phyloP scores from a whole-genome alignment of 2,113 vertebrate species.

The Rallus limicola region DNA sequence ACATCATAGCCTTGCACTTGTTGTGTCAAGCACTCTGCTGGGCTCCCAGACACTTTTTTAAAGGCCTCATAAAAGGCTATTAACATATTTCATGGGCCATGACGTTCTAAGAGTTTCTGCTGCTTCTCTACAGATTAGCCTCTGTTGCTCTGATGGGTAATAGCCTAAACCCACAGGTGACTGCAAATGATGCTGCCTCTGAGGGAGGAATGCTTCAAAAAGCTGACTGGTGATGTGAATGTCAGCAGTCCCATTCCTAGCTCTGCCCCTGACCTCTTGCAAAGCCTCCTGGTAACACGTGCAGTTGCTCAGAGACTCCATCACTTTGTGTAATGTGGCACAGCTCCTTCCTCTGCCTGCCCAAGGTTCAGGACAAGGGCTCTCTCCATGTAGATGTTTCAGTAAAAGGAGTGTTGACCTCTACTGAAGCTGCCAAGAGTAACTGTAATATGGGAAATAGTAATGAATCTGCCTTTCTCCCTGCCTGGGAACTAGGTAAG shows the following conservation, averaged over 20 bases:
- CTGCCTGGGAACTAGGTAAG: constrained; percentile 47
- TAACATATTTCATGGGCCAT: background rate
- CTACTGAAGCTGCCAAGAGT: background rate
- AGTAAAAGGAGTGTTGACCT: background rate
- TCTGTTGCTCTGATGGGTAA: background rate
- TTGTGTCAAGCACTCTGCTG: background rate
- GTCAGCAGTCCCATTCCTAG: background rate
- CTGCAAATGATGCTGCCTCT: background rate
- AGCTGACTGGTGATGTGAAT: background rate
- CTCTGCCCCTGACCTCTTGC: background rate
- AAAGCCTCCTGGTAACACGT: background rate
- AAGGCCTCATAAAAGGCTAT: background rate
- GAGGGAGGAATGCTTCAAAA: background rate
- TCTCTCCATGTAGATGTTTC: background rate
- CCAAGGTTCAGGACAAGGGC: background rate
- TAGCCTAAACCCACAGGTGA: background rate
- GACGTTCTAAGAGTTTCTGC: background rate
- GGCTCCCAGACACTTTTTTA: background rate
- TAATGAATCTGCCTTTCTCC: background rate
- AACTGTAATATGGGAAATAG: background rate
- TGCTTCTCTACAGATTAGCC: background rate
- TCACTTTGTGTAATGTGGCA: background rate
- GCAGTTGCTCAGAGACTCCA: background rate
- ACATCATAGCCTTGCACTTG: background rate
- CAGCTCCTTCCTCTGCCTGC: background rate